phyloP scores from a whole-genome alignment of 2,113 vertebrate genomes.

The Tympanuchus pallidicinctus region DNA sequence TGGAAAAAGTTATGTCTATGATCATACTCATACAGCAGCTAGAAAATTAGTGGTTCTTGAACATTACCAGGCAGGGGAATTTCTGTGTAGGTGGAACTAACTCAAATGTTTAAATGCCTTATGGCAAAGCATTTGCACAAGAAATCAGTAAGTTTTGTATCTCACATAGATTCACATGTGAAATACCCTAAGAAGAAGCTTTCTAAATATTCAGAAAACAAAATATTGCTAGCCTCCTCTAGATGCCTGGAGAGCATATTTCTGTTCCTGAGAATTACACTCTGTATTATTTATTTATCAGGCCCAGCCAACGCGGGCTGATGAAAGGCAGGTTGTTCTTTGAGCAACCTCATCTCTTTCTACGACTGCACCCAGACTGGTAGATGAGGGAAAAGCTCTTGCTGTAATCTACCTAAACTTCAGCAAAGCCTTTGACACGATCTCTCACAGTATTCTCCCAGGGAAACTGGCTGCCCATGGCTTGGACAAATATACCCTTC shows the following conservation, averaged over 20 bases:
- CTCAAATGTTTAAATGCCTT: not conserved
- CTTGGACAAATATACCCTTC: no score
- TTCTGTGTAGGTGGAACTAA: not conserved
- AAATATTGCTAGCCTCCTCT: not conserved
- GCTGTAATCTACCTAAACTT: no score
- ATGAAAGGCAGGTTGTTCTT: no score
- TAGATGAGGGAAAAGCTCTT: no score
- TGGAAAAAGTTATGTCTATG: not conserved
- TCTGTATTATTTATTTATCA: not conserved
- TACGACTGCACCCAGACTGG: no score
- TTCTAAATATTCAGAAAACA: not conserved
- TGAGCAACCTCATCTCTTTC: no score
- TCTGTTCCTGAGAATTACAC: not conserved
- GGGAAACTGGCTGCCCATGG: no score
- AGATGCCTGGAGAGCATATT: not conserved
- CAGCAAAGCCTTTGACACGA: no score
- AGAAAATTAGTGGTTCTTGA: not conserved
- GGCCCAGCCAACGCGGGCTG: no score
- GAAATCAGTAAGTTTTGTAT: not conserved
- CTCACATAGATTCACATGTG: not conserved
- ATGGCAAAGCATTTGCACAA: not conserved
- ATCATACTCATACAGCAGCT: not conserved
- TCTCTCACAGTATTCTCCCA: no score
- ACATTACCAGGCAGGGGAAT: not conserved
- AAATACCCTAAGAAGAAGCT: not conserved